These are phyloP conservation scores for Phalloptychus januarius DNA, from an alignment of 2,797 vertebrate genomes.

Conservation along the genomic window DNA sequence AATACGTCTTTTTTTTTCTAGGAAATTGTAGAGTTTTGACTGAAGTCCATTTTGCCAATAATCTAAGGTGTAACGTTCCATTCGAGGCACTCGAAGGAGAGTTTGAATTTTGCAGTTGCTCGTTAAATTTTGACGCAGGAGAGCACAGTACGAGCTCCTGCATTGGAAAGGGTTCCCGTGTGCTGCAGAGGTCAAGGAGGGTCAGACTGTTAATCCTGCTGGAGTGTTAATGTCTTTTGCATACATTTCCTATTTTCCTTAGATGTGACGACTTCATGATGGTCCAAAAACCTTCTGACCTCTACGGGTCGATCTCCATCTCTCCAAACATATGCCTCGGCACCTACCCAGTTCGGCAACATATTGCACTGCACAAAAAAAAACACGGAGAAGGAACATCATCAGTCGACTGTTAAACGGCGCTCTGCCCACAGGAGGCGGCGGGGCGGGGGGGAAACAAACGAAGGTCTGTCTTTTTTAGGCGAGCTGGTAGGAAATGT, in stretches of 20 bases:
- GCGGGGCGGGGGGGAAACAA: slow-evolving; percentile 36
- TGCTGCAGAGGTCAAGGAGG: slow-evolving; percentile 36
- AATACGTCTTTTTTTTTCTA: too few relatives aligned
- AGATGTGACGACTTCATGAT: slow-evolving; percentile 45
- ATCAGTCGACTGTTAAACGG: slow-evolving; percentile 60
- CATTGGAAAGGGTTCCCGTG: slow-evolving; percentile 35
- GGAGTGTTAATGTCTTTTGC: slow-evolving; percentile 40
- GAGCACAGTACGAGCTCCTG: slow-evolving; percentile 48
- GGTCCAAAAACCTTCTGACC: slow-evolving; percentile 61
- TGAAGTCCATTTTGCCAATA: not conserved
- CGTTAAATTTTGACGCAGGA: slow-evolving; percentile 57
- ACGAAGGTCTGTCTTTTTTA: slow-evolving; percentile 54
- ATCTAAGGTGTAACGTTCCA: slow-evolving; percentile 8
- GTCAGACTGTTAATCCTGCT: slow-evolving; percentile 61
- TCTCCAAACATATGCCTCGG: slow-evolving; percentile 53
- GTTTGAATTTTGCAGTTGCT: slow-evolving; percentile 42
- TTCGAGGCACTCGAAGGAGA: slow-evolving; percentile 59
- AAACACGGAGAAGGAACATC: slow-evolving; percentile 52
- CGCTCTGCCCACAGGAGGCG: slow-evolving; percentile 55
- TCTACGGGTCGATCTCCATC: slow-evolving; percentile 41
- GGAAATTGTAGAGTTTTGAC: not conserved
- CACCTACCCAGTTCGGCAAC: slow-evolving; percentile 19
- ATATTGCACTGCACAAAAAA: not conserved
- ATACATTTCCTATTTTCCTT: slow-evolving; percentile 45
- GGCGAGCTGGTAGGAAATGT: slow-evolving; percentile 68